These are phyloP conservation scores for Metridium senile DNA, from an alignment of 92 coral and sea anemone genomes.

Conservation along the genomic window DNA sequence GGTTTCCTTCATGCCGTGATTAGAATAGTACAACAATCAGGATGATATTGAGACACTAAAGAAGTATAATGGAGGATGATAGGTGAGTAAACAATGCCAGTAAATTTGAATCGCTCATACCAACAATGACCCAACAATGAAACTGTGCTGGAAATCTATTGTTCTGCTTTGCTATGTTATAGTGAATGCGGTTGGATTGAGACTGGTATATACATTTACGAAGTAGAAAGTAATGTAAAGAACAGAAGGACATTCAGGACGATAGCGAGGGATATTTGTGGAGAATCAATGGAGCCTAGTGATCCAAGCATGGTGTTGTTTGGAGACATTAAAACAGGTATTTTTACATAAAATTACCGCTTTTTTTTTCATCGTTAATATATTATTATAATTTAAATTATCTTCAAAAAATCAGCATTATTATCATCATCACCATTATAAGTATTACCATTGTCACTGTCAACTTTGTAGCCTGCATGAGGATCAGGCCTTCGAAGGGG, in stretches of 20 bases:
- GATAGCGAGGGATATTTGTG: slow-evolving; percentile 89
- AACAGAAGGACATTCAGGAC: slow-evolving; percentile 85
- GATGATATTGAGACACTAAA: not conserved
- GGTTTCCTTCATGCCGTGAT: not conserved
- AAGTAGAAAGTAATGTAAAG: slow-evolving; percentile 48
- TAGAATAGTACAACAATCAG: no score
- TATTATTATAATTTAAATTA: not conserved
- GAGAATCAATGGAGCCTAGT: slow-evolving; percentile 90
- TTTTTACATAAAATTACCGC: slow-evolving; percentile 24
- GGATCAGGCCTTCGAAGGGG: no score
- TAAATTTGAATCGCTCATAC: no score
- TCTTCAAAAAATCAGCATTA: no score
- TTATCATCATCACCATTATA: no score
- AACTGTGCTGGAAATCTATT: no score
- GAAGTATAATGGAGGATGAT: slow-evolving; percentile 4
- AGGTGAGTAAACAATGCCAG: not conserved
- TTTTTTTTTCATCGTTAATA: not conserved
- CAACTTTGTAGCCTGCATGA: no score
- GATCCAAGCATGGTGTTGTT: slow-evolving; percentile 77
- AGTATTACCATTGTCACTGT: no score
- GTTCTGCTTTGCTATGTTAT: not conserved
- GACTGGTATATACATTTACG: slow-evolving; percentile 48
- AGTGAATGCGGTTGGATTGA: slow-evolving; percentile 63
- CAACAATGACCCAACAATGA: no score
- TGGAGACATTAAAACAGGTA: slow-evolving; percentile 61